Evolutionary conservation across 1,140 invertebrate species (phyloP), one percentile per base, ranked within the genome.

Genomic region (Telenomus remus): DNA sequence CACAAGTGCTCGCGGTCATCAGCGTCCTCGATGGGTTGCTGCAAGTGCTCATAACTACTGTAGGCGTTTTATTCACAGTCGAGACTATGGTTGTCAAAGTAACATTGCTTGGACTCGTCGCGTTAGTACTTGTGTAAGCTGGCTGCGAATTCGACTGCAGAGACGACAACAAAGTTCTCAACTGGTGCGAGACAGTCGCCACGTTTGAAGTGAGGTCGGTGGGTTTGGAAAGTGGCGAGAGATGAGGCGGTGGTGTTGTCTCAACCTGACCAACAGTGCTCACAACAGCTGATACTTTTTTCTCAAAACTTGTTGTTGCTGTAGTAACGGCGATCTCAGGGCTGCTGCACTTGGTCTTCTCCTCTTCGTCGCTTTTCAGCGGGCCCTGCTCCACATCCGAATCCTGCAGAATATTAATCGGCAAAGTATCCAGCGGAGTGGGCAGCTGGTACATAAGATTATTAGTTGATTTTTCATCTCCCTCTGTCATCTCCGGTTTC

Each of bases 161-260:
- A 2, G 86, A 88, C 0, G 87, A 88, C 0, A 88, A 43, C 9
- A 88, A 64, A 8, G 81, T 91, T 10, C 91, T 83, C 39, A 93
- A 69, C 76, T 93, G 92, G 80, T 93, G 91, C 1, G 92, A 92
- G 0, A 91, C 92, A 78, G 92, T 93, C 0, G 90, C 92, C 74
- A 93, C 92, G 60, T 93, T 93, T 1, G 91, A 91, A 4, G 92
- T 92, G 11, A 93, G 83, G 74, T 93, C 92, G 0, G 91, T 90
- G 0, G 92, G 92, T 82, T 93, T 92, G 0, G 92, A 93, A 0
- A 93, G 74, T 0, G 92, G 92, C 0, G 92, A 93, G 4, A 93
- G 82, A 81, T 93, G 92, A 1, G 92, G 92, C 84, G 11, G 88
- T 87, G 12, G 90, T 89, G 4, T 77, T 51, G 84, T 87, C 50